Conservation (phyloP, 2,797 vertebrate species). For the Fundulus diaphanus region DNA sequence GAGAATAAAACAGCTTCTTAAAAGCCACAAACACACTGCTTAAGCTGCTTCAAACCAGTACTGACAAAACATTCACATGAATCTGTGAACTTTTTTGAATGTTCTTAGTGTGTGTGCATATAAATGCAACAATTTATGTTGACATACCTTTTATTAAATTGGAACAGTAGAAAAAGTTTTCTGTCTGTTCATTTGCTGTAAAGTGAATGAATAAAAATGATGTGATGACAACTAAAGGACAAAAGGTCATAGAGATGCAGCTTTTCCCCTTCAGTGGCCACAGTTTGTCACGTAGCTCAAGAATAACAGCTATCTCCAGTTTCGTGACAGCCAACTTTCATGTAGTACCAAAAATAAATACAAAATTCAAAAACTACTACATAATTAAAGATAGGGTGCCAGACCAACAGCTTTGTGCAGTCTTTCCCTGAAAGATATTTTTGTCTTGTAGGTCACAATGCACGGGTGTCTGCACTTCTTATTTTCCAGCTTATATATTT, state of each 20-base stretch:
- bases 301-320: neutral
- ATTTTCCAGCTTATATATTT: neutral
- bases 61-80: neutral
- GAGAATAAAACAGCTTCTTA: neutral
- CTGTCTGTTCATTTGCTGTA: neutral
- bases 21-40: neutral
- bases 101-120: neutral
- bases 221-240: too few species aligned
- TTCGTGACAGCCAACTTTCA: neutral
- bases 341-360: neutral
- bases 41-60: neutral
- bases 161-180: neutral
- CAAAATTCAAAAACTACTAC: neutral
- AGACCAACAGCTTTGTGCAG: neutral
- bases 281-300: neutral
- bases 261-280: too few species aligned
- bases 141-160: neutral
- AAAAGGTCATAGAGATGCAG: too few species aligned
- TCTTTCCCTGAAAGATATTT: neutral
- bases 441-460: neutral
- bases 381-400: neutral
- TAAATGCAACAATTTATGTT: neutral
- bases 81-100: neutral
- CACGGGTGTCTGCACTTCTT: neutral
- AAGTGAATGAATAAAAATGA: neutral